These are phyloP conservation scores for Oncorhynchus keta DNA, from an alignment of 2,113 vertebrate species.

Conservation along the genomic window DNA sequence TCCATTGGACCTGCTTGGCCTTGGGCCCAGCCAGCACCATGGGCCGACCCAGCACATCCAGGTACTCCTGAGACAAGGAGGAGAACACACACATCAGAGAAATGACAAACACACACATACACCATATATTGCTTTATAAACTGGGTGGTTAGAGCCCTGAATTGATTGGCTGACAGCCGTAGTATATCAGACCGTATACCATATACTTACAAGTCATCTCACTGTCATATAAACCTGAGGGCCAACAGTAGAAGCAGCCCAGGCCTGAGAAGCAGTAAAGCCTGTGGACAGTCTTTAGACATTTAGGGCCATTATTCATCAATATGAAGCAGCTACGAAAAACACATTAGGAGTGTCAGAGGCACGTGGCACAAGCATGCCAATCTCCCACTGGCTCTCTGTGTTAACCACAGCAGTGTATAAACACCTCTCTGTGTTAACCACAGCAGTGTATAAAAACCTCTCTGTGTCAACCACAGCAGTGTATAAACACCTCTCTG, in stretches of 20 bases:
- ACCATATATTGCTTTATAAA: constrained; percentile 30
- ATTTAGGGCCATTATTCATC: constrained; percentile 68
- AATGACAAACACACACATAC: constrained; percentile 17
- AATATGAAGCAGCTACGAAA: constrained; percentile 73
- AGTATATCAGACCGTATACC: no score
- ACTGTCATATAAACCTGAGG: constrained; percentile 61
- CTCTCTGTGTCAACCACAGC: no score
- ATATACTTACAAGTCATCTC: constrained; percentile 45
- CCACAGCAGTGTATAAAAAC: no score
- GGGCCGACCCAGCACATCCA: constrained; percentile 94
- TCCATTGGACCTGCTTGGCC: constrained; percentile 97
- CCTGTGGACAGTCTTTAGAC: constrained; percentile 39
- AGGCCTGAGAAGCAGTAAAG: constrained; percentile 54
- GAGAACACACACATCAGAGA: not conserved
- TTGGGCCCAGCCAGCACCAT: constrained; percentile 92
- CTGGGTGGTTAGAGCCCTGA: constrained; percentile 24
- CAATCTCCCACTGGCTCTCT: constrained; percentile 47
- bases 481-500: no score
- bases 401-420: constrained; percentile 27
- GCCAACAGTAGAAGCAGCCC: constrained; percentile 32
- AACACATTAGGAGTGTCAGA: constrained; percentile 65
- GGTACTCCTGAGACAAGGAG: constrained; percentile 83
- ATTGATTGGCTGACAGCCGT: no score
- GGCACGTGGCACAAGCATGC: constrained; percentile 33
- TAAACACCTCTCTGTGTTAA: no score